Conservation (phyloP, 1,140 invertebrate species). For the Drosophila guanche region DNA sequence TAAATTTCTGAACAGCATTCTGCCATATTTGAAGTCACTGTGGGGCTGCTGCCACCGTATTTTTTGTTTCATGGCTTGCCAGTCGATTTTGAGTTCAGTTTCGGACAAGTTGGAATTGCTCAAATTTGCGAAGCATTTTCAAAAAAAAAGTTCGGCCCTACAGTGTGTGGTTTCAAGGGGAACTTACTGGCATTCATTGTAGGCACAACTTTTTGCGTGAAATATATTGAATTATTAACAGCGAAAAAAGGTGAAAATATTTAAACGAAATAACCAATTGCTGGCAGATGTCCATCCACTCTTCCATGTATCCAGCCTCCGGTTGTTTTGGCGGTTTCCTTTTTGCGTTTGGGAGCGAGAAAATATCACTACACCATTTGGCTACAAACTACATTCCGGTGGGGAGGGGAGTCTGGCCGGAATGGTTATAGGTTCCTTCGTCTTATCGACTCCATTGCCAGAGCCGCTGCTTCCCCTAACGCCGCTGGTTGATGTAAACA, state of each 20-base stretch:
- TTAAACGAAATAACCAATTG: conserved; percentile 57
- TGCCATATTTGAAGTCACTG: conserved; percentile 20
- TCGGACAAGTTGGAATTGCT: conserved; percentile 40
- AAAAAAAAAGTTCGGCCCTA: conserved; percentile 17
- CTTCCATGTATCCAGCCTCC: conserved; percentile 2
- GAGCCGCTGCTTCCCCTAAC: too few relatives aligned
- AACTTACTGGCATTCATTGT: conserved; percentile 13
- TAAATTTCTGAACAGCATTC: conserved; percentile 1
- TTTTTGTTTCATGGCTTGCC: conserved; percentile 22
- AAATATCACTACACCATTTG: conserved; percentile 55
- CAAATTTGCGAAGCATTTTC: conserved; percentile 45
- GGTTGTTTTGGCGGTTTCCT: conserved; percentile 53
- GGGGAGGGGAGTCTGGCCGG: conserved; percentile 5
- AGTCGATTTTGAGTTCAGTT: conserved; percentile 47
- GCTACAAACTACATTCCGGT: conserved; percentile 54
- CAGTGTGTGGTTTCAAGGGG: not conserved
- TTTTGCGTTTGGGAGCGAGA: conserved; percentile 16
- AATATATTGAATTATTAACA: conserved; percentile 68
- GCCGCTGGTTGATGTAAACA: conserved; percentile 65
- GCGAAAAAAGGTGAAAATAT: conserved; percentile 61
- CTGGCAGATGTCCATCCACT: conserved; percentile 22
- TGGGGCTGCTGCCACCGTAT: not conserved
- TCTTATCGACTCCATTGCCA: conserved; percentile 13
- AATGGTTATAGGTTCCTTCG: conserved; percentile 26
- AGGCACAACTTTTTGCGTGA: conserved; percentile 44